Evolutionary conservation across 2,113 vertebrate species (phyloP).

Genomic region (Aramus guarauna): DNA sequence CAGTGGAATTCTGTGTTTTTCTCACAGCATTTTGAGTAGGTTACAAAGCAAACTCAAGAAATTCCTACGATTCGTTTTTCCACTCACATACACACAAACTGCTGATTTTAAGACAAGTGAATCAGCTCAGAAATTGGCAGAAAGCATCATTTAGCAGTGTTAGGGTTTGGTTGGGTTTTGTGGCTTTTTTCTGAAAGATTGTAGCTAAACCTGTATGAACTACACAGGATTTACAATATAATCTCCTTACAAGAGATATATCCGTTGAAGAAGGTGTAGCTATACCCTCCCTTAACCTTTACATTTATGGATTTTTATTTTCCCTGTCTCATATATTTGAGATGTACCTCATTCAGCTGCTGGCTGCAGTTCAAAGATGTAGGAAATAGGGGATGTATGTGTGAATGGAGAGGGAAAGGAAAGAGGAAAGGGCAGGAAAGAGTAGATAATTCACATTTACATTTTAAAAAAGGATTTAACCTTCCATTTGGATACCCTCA

Average conservation of each 20-base stretch:
- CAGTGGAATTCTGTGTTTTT: background rate
- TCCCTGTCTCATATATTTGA: fast-evolving
- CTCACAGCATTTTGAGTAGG: background rate
- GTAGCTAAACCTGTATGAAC: background rate
- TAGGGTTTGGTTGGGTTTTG: background rate
- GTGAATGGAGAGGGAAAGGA: background rate
- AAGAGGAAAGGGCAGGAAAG: background rate
- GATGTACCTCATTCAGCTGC: background rate
- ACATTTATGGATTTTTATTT: background rate
- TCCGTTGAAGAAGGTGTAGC: background rate
- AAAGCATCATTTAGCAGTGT: background rate
- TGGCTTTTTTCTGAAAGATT: background rate
- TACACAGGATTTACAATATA: background rate
- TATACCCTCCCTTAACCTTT: background rate
- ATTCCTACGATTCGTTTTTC: background rate
- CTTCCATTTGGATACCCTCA: background rate
- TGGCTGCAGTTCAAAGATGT: background rate
- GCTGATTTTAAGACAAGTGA: background rate
- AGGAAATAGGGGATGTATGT: background rate
- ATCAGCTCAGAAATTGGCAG: background rate
- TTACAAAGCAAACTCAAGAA: background rate
- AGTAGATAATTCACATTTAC: background rate
- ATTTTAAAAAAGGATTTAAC: background rate
- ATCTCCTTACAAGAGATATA: background rate
- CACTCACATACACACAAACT: background rate